A percentile compares a stretch with the other conserved stretches of the same genome.
Conservation (phyloP, 2,888 invertebrate species). For the Lithophane leautieri region DNA sequence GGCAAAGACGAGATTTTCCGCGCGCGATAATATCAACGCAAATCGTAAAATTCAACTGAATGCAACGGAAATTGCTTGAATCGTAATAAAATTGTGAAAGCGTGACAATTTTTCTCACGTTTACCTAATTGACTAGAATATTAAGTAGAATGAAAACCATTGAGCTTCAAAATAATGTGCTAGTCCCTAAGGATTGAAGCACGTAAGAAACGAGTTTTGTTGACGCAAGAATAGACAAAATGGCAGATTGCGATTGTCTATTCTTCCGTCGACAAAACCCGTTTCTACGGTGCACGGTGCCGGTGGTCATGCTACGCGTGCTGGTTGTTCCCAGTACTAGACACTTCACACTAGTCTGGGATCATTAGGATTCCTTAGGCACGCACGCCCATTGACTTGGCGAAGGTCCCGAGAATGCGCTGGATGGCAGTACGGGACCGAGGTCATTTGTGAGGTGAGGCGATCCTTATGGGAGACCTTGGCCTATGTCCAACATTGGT, state of each 20-base stretch:
- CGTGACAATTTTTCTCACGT: neutral
- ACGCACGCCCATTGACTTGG: neutral
- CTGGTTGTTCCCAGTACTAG: neutral
- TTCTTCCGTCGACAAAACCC: no score
- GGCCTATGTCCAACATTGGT: neutral
- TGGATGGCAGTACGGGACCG: neutral
- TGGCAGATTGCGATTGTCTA: no score
- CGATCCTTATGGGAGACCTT: neutral
- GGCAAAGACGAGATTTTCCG: neutral
- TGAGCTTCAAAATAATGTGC: neutral
- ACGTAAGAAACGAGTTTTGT: neutral
- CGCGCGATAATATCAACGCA: neutral
- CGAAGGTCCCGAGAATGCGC: neutral
- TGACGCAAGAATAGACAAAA: no score
- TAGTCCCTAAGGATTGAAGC: neutral
- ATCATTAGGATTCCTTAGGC: neutral
- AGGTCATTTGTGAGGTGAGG: neutral
- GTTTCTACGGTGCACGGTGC: no score
- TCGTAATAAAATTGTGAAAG: conserved; percentile 2
- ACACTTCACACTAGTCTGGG: neutral
- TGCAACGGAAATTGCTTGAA: neutral
- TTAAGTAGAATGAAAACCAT: neutral
- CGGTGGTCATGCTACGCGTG: no score
- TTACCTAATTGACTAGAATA: neutral
- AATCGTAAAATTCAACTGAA: neutral